Base-by-base conservation (phyloP, 2,888 invertebrate species). In the Teinopalpus imperialis region DNA sequence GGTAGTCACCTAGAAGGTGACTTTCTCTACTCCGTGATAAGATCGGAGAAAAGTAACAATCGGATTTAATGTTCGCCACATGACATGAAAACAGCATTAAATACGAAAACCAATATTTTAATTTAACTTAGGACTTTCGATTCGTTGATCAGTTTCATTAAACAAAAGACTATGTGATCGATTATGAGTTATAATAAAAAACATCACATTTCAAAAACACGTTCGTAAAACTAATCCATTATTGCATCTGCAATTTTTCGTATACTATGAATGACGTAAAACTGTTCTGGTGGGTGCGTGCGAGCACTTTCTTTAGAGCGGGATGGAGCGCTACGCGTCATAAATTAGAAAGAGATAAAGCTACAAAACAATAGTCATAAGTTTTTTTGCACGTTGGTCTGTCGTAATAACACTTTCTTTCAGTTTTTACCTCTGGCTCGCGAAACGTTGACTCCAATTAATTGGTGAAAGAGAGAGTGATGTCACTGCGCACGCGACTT, bases 391-490 rank as follows among this genome's bases (percentile, higher is more conserved):
- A 57, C 63, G 65, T 55, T 56, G 56, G 65, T 63, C 62, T 74
- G 69, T 66, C 69, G 75, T 78, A 78, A 81, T 69, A 72, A 69
- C 66, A 82, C 85, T 86, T 86, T 86, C 86, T 82, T 86, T 66
- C 66, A 63, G 66, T 74, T 74, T 74, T 78, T 78, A 66, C 53
- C 49, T 59, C 49, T 52, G 74, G 71, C 73, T 73, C 67, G 61
- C 69, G 57, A 74, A 72, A 63, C 77, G 69, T 80, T 81, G 79
- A 76, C 80, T 77, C 59, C 63, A 60, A 72, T 67, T 76, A 77
- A 77, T 73, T 53, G 70, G 78, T 76, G 78, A 81, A 79, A 83
- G 82, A 75, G 78, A 74, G 75, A 82, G 81, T 67, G 61, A 63
- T 69, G 69, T 64, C 72, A 66, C 59, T 56, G 60, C 57, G 41